Conservation (phyloP, 2,797 vertebrate species). For the Bradypodion ventrale region DNA sequence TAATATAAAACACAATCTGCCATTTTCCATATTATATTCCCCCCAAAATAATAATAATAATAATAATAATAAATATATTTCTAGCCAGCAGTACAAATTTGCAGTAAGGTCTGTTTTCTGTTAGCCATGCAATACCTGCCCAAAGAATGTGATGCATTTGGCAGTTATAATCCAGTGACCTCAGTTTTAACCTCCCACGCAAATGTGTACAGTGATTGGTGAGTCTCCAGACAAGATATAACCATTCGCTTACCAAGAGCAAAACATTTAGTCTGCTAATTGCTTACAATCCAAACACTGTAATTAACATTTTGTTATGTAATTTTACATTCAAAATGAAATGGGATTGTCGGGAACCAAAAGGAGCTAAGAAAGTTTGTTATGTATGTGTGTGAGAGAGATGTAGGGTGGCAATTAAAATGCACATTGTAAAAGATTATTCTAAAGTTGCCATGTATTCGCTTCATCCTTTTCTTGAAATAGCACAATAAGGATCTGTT, state of each 20-base stretch:
- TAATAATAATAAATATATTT: background rate
- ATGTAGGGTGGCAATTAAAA: conserved; percentile 51
- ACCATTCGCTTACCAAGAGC: conserved; percentile 54
- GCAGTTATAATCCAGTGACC: conserved; percentile 34
- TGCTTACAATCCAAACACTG: conserved; percentile 67
- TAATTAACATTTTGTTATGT: conserved; percentile 75
- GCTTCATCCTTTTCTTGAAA: conserved; percentile 61
- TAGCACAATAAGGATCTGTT: conserved; percentile 48
- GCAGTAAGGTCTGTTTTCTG: conserved; percentile 26
- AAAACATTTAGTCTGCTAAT: conserved; percentile 71
- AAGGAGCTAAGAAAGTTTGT: conserved; percentile 42
- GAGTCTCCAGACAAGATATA: conserved; percentile 54
- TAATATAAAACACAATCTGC: background rate
- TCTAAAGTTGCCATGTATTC: conserved; percentile 25
- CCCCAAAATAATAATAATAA: no score
- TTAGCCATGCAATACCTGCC: conserved; percentile 30
- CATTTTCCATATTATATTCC: conserved; percentile 19
- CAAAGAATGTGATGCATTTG: conserved; percentile 34
- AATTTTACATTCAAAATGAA: conserved; percentile 74
- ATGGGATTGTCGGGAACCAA: conserved; percentile 62
- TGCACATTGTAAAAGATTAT: conserved; percentile 39
- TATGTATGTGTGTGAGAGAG: background rate
- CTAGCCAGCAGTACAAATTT: background rate
- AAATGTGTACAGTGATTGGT: conserved; percentile 29
- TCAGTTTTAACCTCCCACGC: conserved; percentile 50